Evolutionary conservation across 1,140 invertebrate genomes (phyloP).

Genomic region (Drosophila tropicalis): DNA sequence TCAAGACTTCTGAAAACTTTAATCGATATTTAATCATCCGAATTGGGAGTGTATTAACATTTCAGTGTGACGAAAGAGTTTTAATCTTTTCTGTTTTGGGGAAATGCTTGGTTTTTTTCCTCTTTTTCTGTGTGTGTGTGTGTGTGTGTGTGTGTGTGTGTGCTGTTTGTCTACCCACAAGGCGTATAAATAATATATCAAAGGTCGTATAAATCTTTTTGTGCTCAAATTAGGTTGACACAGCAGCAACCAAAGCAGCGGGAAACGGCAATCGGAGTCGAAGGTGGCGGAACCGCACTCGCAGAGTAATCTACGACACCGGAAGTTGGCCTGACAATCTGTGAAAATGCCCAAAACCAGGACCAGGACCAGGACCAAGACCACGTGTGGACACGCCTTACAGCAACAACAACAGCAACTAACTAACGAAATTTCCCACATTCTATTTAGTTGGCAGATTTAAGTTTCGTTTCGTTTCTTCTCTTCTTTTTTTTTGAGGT

Average conservation of each 20-base stretch:
- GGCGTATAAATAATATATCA: constrained; percentile 71
- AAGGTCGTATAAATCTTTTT: constrained; percentile 74
- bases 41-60: constrained; percentile 2
- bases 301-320: constrained; percentile 61
- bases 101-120: background rate
- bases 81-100: background rate
- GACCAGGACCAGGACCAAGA: background rate
- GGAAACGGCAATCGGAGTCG: constrained; percentile 12
- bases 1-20: too few species aligned
- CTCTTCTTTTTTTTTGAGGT: constrained; percentile 51
- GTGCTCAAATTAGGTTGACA: constrained; percentile 40
- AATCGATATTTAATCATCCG: background rate
- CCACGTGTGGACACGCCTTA: constrained; percentile 7
- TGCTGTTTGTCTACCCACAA: constrained; percentile 39
- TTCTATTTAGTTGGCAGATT: constrained; percentile 60
- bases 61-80: constrained; percentile 7
- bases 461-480: constrained; percentile 49
- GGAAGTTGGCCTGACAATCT: constrained; percentile 61
- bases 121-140: background rate
- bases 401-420: constrained; percentile 24
- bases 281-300: constrained; percentile 29
- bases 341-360: constrained; percentile 3
- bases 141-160: background rate
- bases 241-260: background rate
- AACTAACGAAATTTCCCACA: constrained; percentile 43